These are phyloP conservation scores for Porites australiensis DNA, from an alignment of 64 coral and sea anemone species.

Conservation along the genomic window DNA sequence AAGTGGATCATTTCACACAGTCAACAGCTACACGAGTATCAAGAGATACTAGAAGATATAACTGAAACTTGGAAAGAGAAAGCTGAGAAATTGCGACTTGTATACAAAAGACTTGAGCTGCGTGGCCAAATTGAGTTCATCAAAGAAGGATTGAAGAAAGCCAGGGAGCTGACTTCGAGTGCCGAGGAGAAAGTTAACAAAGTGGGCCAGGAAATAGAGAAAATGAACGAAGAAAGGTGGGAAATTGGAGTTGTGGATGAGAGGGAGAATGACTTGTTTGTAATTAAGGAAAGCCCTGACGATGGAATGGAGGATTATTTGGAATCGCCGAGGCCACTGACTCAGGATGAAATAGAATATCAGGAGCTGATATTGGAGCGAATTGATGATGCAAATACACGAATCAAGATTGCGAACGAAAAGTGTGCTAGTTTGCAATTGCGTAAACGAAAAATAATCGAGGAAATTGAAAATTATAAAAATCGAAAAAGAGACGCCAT, in stretches of 20 bases:
- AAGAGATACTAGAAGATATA: background rate
- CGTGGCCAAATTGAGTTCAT: slow-evolving; percentile 1
- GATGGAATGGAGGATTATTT: background rate
- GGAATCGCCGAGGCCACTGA: background rate
- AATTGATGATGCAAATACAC: background rate
- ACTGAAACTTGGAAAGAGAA: background rate
- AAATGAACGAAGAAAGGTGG: slow-evolving; percentile 13
- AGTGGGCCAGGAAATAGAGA: background rate
- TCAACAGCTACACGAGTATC: slow-evolving; percentile 2
- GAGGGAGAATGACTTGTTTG: background rate
- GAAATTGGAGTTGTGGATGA: background rate
- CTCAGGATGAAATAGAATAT: background rate
- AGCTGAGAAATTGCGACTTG: slow-evolving; percentile 5
- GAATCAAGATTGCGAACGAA: background rate
- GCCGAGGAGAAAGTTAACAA: background rate
- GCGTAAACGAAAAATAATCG: slow-evolving; percentile 29
- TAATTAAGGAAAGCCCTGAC: background rate
- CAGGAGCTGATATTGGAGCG: background rate
- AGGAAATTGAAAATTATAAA: slow-evolving; percentile 18
- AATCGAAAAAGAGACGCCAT: slow-evolving; percentile 1
- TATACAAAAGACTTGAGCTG: slow-evolving; percentile 20
- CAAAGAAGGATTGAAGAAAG: slow-evolving; percentile 24
- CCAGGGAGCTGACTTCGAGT: slow-evolving; percentile 6
- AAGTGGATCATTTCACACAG: slow-evolving; percentile 2
- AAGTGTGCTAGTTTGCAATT: background rate